Evolutionary conservation across 2,113 vertebrate species (phyloP), one percentile per base, ranked within the genome.

Genomic region (Tachycineta bicolor): DNA sequence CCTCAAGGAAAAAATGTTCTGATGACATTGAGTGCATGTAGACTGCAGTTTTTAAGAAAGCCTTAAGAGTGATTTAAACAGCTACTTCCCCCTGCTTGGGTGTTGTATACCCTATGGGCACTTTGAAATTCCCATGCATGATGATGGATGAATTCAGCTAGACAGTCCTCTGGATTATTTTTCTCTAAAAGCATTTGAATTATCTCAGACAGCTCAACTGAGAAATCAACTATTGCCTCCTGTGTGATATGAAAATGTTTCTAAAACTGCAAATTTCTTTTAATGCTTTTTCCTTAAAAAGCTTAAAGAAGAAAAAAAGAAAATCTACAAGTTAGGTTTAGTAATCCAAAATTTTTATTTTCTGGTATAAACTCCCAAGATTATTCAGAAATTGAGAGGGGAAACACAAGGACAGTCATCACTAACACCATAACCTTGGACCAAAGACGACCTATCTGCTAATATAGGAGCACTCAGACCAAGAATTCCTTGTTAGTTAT

Each of bases 1-100:
- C 86, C 74, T 92, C 58, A 82, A 91, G 89, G 31, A 78, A 82
- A 79, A 93, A 55, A 16, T 15, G 34, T 91, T 94, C 89, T 81
- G 53, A 78, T 89, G 29, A 81, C 65, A 91, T 19, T 76, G 84
- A 33, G 31, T 89, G 43, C 0, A 0, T 59, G 34, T 47, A 77
- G 68, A 46, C 18, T 50, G 60, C 17, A 67, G 44, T 60, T 94
- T 95, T 78, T 14, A 89, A 92, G 73, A 76, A 88, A 81, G 29
- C 14, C 24, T 50, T 81, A 33, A 53, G 34, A 81, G 41, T 43
- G 24, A 92, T 65, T 88, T 56, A 71, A 95, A 79, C 34, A 93
- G 49, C 44, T 89, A 87, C 24, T 71, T 85, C 31, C 8, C 41
- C 33, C 21, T 55, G 59, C 28, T 76, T 87, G 44, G n/a, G 65